Evolutionary conservation across 1,140 invertebrate species (phyloP).

Genomic region (Drosophila tsacasi): DNA sequence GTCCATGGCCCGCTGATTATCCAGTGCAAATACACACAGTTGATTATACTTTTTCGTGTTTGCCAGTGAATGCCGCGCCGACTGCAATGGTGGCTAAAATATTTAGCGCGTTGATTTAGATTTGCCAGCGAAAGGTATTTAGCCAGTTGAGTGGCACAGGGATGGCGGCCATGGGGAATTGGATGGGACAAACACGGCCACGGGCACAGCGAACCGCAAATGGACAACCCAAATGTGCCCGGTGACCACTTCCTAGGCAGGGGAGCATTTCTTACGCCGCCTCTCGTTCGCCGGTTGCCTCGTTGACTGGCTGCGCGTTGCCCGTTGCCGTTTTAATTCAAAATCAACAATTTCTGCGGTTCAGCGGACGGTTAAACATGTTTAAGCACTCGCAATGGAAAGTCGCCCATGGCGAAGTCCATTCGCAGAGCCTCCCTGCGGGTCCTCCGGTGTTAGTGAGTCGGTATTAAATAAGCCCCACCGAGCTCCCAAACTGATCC

Average conservation of each 20-base stretch:
- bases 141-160: constrained; percentile 47
- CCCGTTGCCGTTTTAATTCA: constrained; percentile 70
- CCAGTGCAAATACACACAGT: constrained; percentile 80
- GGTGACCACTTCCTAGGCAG: constrained; percentile 43
- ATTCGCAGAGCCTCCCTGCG: not conserved
- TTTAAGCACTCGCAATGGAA: constrained; percentile 68
- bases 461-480: constrained; percentile 23
- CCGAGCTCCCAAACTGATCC: constrained; percentile 14
- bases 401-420: constrained; percentile 5
- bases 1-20: constrained; percentile 66
- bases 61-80: constrained; percentile 50
- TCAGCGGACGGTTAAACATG: constrained; percentile 81
- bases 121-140: constrained; percentile 79
- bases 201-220: constrained; percentile 55
- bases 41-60: constrained; percentile 84
- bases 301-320: constrained; percentile 18
- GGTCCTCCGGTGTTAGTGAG: constrained; percentile 2
- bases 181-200: not conserved
- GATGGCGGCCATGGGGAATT: not conserved
- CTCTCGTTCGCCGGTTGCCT: constrained; percentile 6
- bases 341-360: constrained; percentile 82
- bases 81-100: constrained; percentile 74
- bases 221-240: constrained; percentile 61
- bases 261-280: constrained; percentile 61
- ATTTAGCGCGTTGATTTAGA: constrained; percentile 83